These are phyloP conservation scores for Chrysaora quinquecirrha DNA, from an alignment of 30 jellyfish, hydroid and myxozoan genomes.

Conservation along the genomic window DNA sequence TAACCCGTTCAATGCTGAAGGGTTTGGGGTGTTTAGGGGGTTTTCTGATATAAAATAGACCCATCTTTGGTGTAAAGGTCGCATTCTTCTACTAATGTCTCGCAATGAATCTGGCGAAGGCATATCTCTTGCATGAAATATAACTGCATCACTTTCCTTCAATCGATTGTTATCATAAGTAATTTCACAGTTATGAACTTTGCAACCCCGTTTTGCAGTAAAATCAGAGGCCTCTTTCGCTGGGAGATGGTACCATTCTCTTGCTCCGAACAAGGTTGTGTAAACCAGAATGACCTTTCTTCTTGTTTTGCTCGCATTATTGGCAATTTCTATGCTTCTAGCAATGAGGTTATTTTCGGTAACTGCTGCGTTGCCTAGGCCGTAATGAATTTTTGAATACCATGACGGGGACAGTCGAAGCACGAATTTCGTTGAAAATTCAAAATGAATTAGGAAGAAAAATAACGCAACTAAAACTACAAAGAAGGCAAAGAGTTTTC, in stretches of 20 bases:
- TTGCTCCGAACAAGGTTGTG: constrained; percentile 64
- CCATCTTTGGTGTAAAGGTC: constrained; percentile 90
- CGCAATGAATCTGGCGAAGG: constrained; percentile 53
- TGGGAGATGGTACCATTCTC: constrained; percentile 88
- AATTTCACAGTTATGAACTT: constrained; percentile 71
- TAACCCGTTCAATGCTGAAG: constrained; percentile 72
- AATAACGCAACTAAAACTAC: too few species aligned
- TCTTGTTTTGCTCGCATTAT: neutral
- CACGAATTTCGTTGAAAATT: too few species aligned
- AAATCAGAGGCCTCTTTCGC: constrained; percentile 43
- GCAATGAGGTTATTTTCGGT: too few species aligned
- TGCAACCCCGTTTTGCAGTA: constrained; percentile 55
- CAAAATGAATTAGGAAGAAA: too few species aligned
- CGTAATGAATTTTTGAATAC: too few species aligned
- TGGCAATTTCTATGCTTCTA: neutral
- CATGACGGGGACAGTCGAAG: too few species aligned
- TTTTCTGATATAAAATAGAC: constrained; percentile 89
- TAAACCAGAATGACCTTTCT: constrained; percentile 65
- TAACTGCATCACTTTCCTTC: constrained; percentile 84
- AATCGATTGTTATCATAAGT: constrained; percentile 66
- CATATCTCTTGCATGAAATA: constrained; percentile 92
- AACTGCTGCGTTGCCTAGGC: too few species aligned
- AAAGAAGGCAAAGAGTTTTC: too few species aligned
- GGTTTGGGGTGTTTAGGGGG: constrained; percentile 78
- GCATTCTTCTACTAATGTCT: neutral